Conservation (phyloP, 2,888 invertebrate genomes). For the Agapostemon virescens region DNA sequence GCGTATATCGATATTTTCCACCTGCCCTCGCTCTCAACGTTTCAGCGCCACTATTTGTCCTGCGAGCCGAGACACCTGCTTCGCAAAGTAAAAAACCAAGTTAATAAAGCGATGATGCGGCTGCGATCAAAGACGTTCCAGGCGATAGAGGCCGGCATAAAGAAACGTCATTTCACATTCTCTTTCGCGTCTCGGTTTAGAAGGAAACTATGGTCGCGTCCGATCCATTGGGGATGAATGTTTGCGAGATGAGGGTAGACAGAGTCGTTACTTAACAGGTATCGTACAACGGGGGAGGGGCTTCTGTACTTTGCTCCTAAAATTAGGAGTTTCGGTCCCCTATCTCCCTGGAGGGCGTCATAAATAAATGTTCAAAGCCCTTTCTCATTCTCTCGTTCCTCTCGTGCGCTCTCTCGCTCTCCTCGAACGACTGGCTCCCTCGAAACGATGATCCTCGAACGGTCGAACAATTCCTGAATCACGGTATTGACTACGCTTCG, state of each 20-base stretch:
- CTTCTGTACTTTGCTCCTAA: background rate
- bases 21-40: too few relatives aligned
- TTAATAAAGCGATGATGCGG: background rate
- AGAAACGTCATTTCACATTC: background rate
- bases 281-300: background rate
- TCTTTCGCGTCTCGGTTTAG: background rate
- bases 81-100: background rate
- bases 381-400: background rate
- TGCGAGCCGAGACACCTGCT: background rate
- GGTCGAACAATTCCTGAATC: constrained; percentile 11
- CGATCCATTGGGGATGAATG: background rate
- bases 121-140: background rate
- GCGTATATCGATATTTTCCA: too few relatives aligned
- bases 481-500: constrained; percentile 24
- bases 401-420: background rate
- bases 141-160: background rate
- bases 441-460: constrained; percentile 5
- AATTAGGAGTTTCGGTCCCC: constrained; percentile 9
- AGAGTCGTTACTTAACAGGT: constrained; percentile 1
- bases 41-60: too few relatives aligned
- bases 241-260: background rate
- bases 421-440: background rate
- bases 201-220: background rate
- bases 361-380: constrained; percentile 2
- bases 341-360: constrained; percentile 10